Evolutionary conservation across 2,797 vertebrate genomes (phyloP), one percentile per base, ranked within the genome.

Genomic region (Microcaecilia unicolor): DNA sequence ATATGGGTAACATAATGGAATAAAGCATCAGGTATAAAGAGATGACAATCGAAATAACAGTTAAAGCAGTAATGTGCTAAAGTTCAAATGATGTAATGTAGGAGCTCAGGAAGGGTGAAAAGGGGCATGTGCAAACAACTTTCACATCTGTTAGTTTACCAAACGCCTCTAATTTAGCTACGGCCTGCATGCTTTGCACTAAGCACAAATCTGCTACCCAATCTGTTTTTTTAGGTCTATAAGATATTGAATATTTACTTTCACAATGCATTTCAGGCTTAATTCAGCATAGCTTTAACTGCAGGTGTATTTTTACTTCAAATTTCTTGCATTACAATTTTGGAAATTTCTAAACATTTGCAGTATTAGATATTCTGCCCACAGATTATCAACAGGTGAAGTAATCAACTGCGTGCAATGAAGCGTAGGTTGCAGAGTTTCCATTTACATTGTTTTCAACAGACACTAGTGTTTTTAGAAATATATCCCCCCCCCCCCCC

Each of bases 251-350:
- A 43, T 41, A 84, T 89, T 89, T 84, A 93, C 88, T 87, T 77
- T 93, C 89, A 95, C 91, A 92, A 93, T 81, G 91, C 93, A 92
- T 95, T 95, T 90, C 92, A 90, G 85, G 93, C 87, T 67, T 77
- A 87, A 79, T 76, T 85, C 85, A 84, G 71, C 83, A 86, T 40
- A 85, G 78, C 80, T 83, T 71, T 85, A 81, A 84, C 88, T 85
- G 88, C 86, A 83, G 86, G 71, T 75, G 78, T 78, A 79, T 83
- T 77, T 69, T 86, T 83, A 86, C 84, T 86, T 78, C 80, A 80
- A 76, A 75, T 77, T 86, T 88, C 83, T 89, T 80, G 81, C 89
- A 87, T 82, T 82, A 88, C 86, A 88, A 85, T 71, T 78, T 77
- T 85, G 69, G 51, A 81, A 77, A 63, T 78, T 83, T 83, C 80